These are phyloP conservation scores for Camponotus fellah DNA, from an alignment of 2,888 invertebrate genomes.

Conservation along the genomic window DNA sequence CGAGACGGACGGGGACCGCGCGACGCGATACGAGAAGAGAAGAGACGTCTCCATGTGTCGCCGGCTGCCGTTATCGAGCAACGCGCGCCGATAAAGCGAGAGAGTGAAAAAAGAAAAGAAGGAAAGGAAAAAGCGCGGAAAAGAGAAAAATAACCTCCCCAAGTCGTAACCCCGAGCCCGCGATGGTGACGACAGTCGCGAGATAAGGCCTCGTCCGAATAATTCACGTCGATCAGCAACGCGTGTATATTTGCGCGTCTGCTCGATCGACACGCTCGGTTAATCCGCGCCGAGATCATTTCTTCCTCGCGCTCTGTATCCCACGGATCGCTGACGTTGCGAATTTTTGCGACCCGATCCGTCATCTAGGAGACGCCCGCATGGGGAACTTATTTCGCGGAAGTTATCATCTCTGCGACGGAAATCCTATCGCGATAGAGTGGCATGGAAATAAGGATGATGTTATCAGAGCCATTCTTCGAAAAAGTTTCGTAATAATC, in stretches of 20 bases:
- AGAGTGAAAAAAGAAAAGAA: conserved; percentile 46
- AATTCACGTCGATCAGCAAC: conserved; percentile 40
- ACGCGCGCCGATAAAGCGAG: conserved; percentile 65
- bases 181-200: conserved; percentile 67
- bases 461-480: neutral
- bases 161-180: conserved; percentile 69
- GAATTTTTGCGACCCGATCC: conserved; percentile 40
- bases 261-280: conserved; percentile 29
- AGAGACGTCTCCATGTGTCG: conserved; percentile 35
- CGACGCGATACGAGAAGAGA: conserved; percentile 20
- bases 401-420: conserved; percentile 32
- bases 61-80: conserved; percentile 39
- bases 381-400: conserved; percentile 27
- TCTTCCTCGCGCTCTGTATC: neutral
- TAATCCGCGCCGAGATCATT: conserved; percentile 35
- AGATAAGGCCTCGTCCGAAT: conserved; percentile 66
- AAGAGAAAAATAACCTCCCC: conserved; percentile 72
- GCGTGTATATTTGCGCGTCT: neutral
- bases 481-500: neutral
- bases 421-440: conserved; percentile 35
- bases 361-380: neutral
- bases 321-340: conserved; percentile 27
- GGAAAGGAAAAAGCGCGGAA: conserved; percentile 49
- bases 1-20: neutral
- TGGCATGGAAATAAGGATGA: neutral